These are phyloP conservation scores for Autographa pulchrina DNA, from an alignment of 2,888 invertebrate genomes.

Conservation along the genomic window DNA sequence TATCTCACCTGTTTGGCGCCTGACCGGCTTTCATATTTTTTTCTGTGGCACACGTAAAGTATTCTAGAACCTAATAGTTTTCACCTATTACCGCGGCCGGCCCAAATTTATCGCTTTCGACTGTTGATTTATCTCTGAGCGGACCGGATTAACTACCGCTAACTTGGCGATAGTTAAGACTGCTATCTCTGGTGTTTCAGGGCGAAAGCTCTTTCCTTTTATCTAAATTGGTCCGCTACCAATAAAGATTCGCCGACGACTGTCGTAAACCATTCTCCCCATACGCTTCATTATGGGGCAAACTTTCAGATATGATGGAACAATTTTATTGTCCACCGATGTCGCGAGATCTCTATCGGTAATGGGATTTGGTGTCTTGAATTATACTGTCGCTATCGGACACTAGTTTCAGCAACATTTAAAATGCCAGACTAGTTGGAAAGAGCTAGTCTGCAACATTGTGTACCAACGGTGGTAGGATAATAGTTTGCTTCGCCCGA, in stretches of 20 bases:
- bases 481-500: conserved; percentile 46
- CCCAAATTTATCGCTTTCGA: conserved; percentile 86
- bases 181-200: conserved; percentile 88
- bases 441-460: conserved; percentile 67
- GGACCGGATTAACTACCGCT: conserved; percentile 88
- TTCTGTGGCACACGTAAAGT: conserved; percentile 80
- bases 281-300: conserved; percentile 89
- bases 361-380: conserved; percentile 82
- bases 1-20: conserved; percentile 52
- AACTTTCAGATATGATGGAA: conserved; percentile 89
- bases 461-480: conserved; percentile 42
- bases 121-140: conserved; percentile 88
- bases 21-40: conserved; percentile 73
- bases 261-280: conserved; percentile 89
- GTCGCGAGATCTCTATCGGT: conserved; percentile 88
- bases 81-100: conserved; percentile 87
- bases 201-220: conserved; percentile 89
- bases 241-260: conserved; percentile 88
- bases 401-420: conserved; percentile 67
- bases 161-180: conserved; percentile 90
- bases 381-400: conserved; percentile 57
- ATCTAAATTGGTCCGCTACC: conserved; percentile 89
- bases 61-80: conserved; percentile 86
- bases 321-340: conserved; percentile 89
- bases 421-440: conserved; percentile 69